Percentiles rank a stretch among this genome's conserved stretches.
These are phyloP conservation scores for Okamejei kenojei DNA, from an alignment of 2,797 vertebrate genomes.

Conservation along the genomic window DNA sequence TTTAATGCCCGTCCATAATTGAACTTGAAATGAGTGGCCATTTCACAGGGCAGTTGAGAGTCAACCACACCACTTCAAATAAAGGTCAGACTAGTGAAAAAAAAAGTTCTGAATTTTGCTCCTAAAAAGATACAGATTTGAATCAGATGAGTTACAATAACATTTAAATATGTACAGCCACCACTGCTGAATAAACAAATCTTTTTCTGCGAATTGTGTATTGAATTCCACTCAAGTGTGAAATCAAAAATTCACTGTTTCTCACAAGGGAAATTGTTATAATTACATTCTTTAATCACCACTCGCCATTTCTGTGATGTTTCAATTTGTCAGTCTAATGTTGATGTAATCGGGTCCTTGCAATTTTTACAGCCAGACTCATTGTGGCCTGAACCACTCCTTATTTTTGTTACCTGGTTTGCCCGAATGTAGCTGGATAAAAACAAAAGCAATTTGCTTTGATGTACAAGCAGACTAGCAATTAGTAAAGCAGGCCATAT, in stretches of 20 bases:
- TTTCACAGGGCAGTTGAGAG: too few relatives aligned
- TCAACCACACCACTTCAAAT: too few relatives aligned
- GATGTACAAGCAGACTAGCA: background rate
- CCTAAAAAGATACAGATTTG: too few relatives aligned
- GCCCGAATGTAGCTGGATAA: background rate
- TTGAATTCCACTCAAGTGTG: slow-evolving; percentile 47
- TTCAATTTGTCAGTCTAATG: slow-evolving; percentile 1
- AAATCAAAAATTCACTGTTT: slow-evolving; percentile 50
- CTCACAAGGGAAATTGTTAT: slow-evolving; percentile 48
- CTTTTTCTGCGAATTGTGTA: slow-evolving; percentile 47
- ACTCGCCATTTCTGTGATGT: slow-evolving; percentile 42
- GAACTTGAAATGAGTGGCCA: too few relatives aligned
- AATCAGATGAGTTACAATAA: background rate
- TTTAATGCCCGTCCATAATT: too few relatives aligned
- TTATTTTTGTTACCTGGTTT: slow-evolving; percentile 37
- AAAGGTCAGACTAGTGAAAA: too few relatives aligned
- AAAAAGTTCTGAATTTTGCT: too few relatives aligned
- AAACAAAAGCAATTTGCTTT: slow-evolving; percentile 25
- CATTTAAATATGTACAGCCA: slow-evolving; percentile 11
- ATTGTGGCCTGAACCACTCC: slow-evolving; percentile 50
- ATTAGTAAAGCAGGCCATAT: background rate
- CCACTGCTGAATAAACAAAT: slow-evolving; percentile 44
- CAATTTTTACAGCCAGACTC: slow-evolving; percentile 45
- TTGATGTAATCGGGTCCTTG: background rate
- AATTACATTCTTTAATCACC: slow-evolving; percentile 46